Evolutionary conservation across 2,113 vertebrate species (phyloP).

Genomic region (Psittacara wagleri): DNA sequence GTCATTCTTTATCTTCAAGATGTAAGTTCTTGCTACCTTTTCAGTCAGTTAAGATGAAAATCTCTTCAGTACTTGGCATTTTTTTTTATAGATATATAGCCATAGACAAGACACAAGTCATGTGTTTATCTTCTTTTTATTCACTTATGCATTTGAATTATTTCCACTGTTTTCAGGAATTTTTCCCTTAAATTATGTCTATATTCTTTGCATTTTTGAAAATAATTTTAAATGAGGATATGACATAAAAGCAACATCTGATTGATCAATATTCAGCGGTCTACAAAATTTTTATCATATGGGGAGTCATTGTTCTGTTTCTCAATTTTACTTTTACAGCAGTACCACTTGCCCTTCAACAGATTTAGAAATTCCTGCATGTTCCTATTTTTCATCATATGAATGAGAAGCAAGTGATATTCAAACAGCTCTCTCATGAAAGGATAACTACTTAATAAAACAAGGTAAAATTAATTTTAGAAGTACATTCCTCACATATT

Average conservation of each 20-base stretch:
- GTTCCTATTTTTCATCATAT: conserved; percentile 43
- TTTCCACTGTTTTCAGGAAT: neutral
- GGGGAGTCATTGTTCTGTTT: neutral
- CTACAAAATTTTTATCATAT: neutral
- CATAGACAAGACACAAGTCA: neutral
- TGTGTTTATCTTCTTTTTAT: neutral
- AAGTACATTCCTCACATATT: conserved; percentile 69
- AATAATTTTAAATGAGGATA: neutral
- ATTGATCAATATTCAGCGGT: neutral
- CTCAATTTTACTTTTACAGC: neutral
- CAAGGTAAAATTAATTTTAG: conserved; percentile 56
- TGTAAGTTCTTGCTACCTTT: neutral
- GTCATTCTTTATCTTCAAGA: neutral
- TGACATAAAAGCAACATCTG: neutral
- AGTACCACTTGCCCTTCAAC: conserved; percentile 14
- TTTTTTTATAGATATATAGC: neutral
- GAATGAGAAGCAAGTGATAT: conserved; percentile 36
- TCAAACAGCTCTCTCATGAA: conserved; percentile 41
- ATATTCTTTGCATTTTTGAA: neutral
- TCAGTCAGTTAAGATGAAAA: neutral
- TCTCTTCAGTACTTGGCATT: neutral
- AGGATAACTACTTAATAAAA: conserved; percentile 62
- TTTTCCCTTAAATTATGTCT: neutral
- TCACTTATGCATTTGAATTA: neutral
- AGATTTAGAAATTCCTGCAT: conserved; percentile 49